A percentile compares a stretch with the other conserved stretches of the same genome.
phyloP scores from a whole-genome alignment of 2,113 vertebrate genomes.

The Triplophysa dalaica region DNA sequence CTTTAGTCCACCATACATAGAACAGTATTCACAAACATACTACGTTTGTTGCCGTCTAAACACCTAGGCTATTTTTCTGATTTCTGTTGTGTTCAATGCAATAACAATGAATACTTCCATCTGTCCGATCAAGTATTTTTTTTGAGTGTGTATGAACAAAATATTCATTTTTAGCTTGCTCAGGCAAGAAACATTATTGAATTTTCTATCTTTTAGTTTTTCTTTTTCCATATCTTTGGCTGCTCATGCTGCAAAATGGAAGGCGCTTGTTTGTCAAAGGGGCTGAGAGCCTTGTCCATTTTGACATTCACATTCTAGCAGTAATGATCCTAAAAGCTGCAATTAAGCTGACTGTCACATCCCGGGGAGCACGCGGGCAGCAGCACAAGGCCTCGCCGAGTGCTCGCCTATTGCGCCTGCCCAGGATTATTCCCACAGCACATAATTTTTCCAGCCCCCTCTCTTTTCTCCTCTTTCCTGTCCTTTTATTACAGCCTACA shows the following conservation, averaged over 20 bases:
- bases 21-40: background rate
- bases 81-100: background rate
- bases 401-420: conserved; percentile 69
- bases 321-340: conserved; percentile 82
- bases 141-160: conserved; percentile 3
- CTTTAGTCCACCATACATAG: background rate
- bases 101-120: conserved; percentile 24
- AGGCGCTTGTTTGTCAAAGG: conserved; percentile 71
- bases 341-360: conserved; percentile 78
- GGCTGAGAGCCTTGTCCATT: conserved; percentile 73
- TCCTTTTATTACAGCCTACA: conserved; percentile 36
- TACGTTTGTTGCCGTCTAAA: background rate
- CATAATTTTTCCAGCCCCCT: conserved; percentile 49
- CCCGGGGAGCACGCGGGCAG: conserved; percentile 69
- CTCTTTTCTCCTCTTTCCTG: background rate
- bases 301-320: conserved; percentile 78
- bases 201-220: conserved; percentile 49
- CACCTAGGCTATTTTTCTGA: background rate
- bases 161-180: conserved; percentile 5
- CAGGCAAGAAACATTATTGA: conserved; percentile 22
- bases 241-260: conserved; percentile 64
- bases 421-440: conserved; percentile 69
- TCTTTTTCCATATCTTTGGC: conserved; percentile 59
- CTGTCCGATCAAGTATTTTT: background rate
- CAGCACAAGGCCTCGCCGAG: conserved; percentile 50